Base-by-base conservation (phyloP, 2,797 vertebrate species). In the Pantherophis alleghaniensis region DNA sequence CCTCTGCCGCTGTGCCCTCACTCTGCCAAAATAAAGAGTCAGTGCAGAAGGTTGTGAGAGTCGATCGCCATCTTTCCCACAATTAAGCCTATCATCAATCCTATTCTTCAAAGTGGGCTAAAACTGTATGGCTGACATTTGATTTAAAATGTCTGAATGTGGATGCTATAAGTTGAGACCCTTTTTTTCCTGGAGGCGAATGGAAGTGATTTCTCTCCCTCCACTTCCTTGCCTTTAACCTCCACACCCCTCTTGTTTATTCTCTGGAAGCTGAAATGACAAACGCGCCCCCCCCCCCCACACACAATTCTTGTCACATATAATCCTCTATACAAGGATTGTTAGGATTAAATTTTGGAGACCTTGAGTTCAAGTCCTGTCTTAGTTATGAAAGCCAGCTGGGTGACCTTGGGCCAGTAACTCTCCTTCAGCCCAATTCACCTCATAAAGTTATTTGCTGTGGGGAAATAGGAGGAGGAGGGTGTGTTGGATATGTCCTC, bases 241-340 rank as follows among this genome's bases (percentile, higher is more conserved):
- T 42, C 7, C n/a, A 74, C 66, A 37, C 1, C 74, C 4, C 74
- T 42, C 37, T 42, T 42, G 37, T 37, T 22, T 79, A 42, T 79
- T 42, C 32, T 79, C 74, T 42, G 74, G 18, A 79, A 79, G 18
- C 18, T 79, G 74, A 79, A 79, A 79, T 79, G 74, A 79, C 22
- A 57, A 57, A 4, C 56, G 0, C 22, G 22, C 22, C 22, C n/a
- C 3, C 3, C 0, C 32, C 0, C 10, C 1, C n/a, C 26, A 14
- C 63, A 2, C n/a, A 2, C 66, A 14, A 16, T 9, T 74, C 69
- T 74, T 74, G 69, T 74, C 32, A 37, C 18, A 10, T 42, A 79
- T 42, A 42, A 42, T 22, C 37, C 37, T 22, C 69, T 42, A 42
- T 20, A 42, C 32, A 42, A 42, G 3, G 37, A 79, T 79, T 22